phyloP scores from a whole-genome alignment of 2,888 invertebrate genomes.

The Dioctria linearis region DNA sequence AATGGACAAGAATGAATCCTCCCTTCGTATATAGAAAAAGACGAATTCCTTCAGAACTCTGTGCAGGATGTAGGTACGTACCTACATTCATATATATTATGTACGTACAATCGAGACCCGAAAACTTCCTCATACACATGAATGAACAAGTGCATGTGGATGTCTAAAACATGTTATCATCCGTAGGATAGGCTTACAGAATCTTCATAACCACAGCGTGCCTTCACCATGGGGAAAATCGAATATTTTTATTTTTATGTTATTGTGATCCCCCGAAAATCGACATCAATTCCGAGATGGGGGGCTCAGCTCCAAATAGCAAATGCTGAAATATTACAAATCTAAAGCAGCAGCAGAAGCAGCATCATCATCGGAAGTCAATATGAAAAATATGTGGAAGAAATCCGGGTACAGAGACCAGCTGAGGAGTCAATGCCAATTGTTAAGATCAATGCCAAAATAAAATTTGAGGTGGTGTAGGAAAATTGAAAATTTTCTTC shows the following conservation, averaged over 20 bases:
- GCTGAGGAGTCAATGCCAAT: not conserved
- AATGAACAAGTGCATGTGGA: slow-evolving; percentile 24
- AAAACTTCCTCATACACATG: not conserved
- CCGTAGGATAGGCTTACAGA: not conserved
- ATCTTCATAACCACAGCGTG: too few relatives aligned
- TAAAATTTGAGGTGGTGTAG: not conserved
- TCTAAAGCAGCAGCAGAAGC: not conserved
- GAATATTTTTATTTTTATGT: slow-evolving; percentile 52
- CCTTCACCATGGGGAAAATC: slow-evolving; percentile 15
- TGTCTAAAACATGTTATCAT: slow-evolving; percentile 31
- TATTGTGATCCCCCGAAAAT: slow-evolving; percentile 36
- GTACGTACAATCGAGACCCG: slow-evolving; percentile 11
- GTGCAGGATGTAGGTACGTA: not conserved
- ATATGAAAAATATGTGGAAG: not conserved
- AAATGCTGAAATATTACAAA: slow-evolving; percentile 23
- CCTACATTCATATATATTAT: slow-evolving; percentile 5
- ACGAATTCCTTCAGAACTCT: slow-evolving; percentile 13
- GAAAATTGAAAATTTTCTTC: too few relatives aligned
- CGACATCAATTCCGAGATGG: slow-evolving; percentile 20
- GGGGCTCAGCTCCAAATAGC: not conserved
- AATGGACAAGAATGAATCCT: not conserved
- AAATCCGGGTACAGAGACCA: not conserved
- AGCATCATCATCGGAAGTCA: not conserved
- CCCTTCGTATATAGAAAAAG: not conserved
- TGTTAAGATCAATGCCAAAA: slow-evolving; percentile 41